Base-by-base conservation (phyloP, 2,888 invertebrate genomes). In the Acrobasis suavella region DNA sequence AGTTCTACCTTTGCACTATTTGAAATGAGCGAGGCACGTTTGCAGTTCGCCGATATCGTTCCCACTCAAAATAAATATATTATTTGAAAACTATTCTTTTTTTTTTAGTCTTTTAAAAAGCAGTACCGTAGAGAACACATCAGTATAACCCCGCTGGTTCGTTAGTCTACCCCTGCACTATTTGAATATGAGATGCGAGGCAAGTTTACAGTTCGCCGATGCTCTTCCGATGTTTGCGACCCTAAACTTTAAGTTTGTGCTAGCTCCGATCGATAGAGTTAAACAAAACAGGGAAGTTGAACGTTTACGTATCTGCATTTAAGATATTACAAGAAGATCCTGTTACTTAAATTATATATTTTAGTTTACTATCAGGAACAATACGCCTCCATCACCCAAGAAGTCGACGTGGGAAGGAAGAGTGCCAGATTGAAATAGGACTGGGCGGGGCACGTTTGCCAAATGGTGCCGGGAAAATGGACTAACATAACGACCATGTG, bases 181-280 rank as follows among this genome's bases (percentile, higher is more conserved):
- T 91, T 91, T 91, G 91, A 91, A 91, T 91, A 90, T 88, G 87
- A 89, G 87, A 87, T 82, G 82, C 77, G 81, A 83, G 70, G 75
- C 77, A 80, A 82, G 85, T 84, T 85, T 78, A 82, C 84, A 83
- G 82, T 83, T 85, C 79, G 72, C 68, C 71, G 76, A 80, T 80
- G 81, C 76, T 82, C 78, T 69, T 76, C 67, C 75, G 74, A 80
- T 82, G 82, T 86, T 86, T 84, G 82, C 82, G 76, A 83, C 83
- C 88, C 89, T 82, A 83, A 87, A 87, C 83, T 90, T 87, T 76
- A 82, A 86, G 84, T 87, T 75, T 77, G 76, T 72, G 80, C 79
- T 82, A 79, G 79, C 79, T 82, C 78, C 71, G 76, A 81, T 82
- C 84, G 82, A 83, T 85, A 77, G 75, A 67, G 76, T 79, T 77